These are phyloP conservation scores for Steinernema scapterisci DNA, from an alignment of 2,888 invertebrate species.

Conservation along the genomic window DNA sequence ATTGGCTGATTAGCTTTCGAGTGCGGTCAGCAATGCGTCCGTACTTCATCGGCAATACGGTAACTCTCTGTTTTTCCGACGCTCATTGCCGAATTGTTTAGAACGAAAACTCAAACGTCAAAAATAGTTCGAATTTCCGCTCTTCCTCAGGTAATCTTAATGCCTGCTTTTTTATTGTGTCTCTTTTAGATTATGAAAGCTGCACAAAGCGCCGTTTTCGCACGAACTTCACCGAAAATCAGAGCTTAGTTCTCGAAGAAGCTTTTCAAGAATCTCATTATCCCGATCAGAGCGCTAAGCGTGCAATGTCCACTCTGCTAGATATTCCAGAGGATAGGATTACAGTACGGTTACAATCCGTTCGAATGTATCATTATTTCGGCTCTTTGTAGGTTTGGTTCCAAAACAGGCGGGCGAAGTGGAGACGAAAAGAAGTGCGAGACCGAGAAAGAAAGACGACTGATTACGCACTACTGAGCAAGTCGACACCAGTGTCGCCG, in stretches of 20 bases:
- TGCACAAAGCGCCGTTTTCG: constrained; percentile 51
- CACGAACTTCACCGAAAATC: constrained; percentile 61
- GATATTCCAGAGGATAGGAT: constrained; percentile 59
- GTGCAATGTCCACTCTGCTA: constrained; percentile 49
- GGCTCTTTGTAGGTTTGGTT: constrained; percentile 58
- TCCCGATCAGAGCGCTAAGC: constrained; percentile 59
- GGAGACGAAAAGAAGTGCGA: constrained; percentile 41
- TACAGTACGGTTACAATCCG: constrained; percentile 48
- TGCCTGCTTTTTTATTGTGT: not conserved
- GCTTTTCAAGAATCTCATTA: constrained; percentile 59
- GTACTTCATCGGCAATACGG: constrained; percentile 16
- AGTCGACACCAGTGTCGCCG: not conserved
- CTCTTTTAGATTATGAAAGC: constrained; percentile 37
- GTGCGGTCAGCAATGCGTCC: constrained; percentile 17
- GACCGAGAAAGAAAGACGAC: constrained; percentile 11
- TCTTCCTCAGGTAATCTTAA: not conserved
- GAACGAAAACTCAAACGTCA: not conserved
- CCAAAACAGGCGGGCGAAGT: constrained; percentile 53
- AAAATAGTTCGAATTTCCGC: not conserved
- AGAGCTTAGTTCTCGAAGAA: constrained; percentile 55
- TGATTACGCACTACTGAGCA: constrained; percentile 3
- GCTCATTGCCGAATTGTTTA: not conserved
- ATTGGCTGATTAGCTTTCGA: constrained; percentile 11
- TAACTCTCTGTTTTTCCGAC: not conserved
- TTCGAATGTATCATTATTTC: not conserved